Base-by-base conservation (phyloP, 2,888 invertebrate genomes). In the Elysia crispata region DNA sequence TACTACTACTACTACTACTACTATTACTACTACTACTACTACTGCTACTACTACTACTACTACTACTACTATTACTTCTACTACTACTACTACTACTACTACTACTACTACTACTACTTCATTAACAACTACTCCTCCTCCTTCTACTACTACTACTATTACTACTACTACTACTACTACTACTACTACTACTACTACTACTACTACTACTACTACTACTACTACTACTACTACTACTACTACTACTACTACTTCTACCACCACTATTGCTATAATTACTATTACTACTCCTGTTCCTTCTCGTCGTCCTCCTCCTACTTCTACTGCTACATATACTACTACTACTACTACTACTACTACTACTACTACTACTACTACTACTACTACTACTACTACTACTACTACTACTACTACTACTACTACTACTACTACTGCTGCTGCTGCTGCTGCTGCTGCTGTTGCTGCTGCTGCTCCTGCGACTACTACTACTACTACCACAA, bases 171-270 rank as follows among this genome's bases (percentile, higher is more conserved):
- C 64, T 64, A n/a, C 23, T 64, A 64, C 64, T 64, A 64, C 64
- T 64, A n/a, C 64, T 64, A 64, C 64, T 64, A n/a, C 64, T 64
- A 64, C 64, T 64, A 64, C 64, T 64, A n/a, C 54, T 64, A 64
- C 64, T 64, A 64, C 64, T 64, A 64, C 64, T 64, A 64, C 64
- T 64, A 64, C 54, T 54, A 54, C 54, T 54, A 54, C 54, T 54
- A 64, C 64, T 64, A 64, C 64, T 64, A 64, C 64, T 64, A 64
- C 64, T 64, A 64, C 64, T 64, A 64, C 64, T 64, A 64, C 64
- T 64, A 64, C 64, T 64, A 64, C 64, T 64, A n/a, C n/a, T n/a
- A n/a, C n/a, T n/a, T n/a, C n/a, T n/a, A n/a, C n/a, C n/a, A n/a
- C n/a, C n/a, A n/a, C n/a, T n/a, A n/a, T n/a, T n/a, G n/a, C n/a